phyloP scores from a whole-genome alignment of 2,888 invertebrate species.

The Hirtodrosophila confusa region DNA sequence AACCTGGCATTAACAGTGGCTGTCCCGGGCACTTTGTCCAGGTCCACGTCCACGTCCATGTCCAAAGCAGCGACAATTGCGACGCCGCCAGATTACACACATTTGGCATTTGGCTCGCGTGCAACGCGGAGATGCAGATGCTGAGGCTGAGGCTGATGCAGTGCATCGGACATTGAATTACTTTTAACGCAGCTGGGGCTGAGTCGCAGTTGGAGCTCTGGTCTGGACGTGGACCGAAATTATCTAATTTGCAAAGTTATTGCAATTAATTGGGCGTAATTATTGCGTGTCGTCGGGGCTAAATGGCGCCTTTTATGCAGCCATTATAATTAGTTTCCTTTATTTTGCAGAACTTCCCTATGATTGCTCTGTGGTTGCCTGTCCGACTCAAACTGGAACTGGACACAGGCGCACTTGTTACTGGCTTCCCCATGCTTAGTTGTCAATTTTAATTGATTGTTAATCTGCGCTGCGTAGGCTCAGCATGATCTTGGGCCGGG shows the following conservation, averaged over 20 bases:
- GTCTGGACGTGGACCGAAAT: constrained; percentile 60
- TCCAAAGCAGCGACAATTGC: constrained; percentile 43
- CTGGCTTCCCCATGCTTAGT: constrained; percentile 39
- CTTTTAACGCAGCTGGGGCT: constrained; percentile 46
- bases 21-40: constrained; percentile 9
- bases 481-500: constrained; percentile 55
- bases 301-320: constrained; percentile 74
- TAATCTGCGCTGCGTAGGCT: constrained; percentile 75
- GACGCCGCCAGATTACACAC: constrained; percentile 56
- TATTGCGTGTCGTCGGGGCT: constrained; percentile 74
- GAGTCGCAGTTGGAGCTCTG: neutral
- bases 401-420: constrained; percentile 38
- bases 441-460: constrained; percentile 83
- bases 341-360: constrained; percentile 30
- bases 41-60: constrained; percentile 2
- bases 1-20: neutral
- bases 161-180: constrained; percentile 41
- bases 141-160: neutral
- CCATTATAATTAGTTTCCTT: constrained; percentile 75
- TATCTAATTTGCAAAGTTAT: constrained; percentile 82
- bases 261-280: constrained; percentile 82
- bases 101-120: constrained; percentile 44
- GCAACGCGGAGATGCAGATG: constrained; percentile 9
- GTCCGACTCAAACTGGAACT: neutral
- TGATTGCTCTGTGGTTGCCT: constrained; percentile 27